Evolutionary conservation across 2,797 vertebrate genomes (phyloP).

Genomic region (Molossus alvarezi): DNA sequence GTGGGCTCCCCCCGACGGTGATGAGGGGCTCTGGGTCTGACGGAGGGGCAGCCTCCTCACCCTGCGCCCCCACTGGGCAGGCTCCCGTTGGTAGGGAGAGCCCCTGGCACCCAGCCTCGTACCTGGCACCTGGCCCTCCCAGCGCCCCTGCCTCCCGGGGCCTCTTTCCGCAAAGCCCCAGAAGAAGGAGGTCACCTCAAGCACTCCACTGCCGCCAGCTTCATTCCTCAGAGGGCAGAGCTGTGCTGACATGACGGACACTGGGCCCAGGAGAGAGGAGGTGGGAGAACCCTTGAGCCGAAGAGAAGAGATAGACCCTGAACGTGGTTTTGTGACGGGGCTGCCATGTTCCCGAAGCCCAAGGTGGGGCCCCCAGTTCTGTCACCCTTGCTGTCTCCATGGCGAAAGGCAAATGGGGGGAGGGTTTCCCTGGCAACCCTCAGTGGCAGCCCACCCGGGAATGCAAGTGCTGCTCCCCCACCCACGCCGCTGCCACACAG

Average conservation of each 20-base stretch:
- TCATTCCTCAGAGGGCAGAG: conserved; percentile 78
- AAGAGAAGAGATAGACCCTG: conserved; percentile 75
- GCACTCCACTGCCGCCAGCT: conserved; percentile 27
- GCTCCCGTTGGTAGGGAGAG: background rate
- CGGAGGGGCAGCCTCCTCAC: background rate
- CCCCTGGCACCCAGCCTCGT: background rate
- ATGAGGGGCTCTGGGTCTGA: background rate
- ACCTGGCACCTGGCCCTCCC: background rate
- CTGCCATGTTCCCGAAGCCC: background rate
- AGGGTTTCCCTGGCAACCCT: conserved; percentile 79
- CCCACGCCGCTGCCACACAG: background rate
- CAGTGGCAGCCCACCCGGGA: conserved; percentile 47
- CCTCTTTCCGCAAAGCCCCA: conserved; percentile 61
- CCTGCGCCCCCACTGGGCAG: rapidly evolving
- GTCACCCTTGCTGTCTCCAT: conserved; percentile 28
- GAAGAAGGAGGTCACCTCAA: conserved; percentile 75
- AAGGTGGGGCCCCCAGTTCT: conserved; percentile 66
- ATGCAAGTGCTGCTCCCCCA: background rate
- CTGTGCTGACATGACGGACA: conserved; percentile 38
- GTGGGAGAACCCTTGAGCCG: background rate
- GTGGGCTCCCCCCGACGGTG: background rate
- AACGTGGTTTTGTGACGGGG: conserved; percentile 68
- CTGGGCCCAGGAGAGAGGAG: conserved; percentile 23
- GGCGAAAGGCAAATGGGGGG: conserved; percentile 62
- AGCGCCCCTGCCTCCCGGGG: background rate